Evolutionary conservation across 2,888 invertebrate genomes (phyloP), one percentile per base, ranked within the genome.

Genomic region (Megaustenia siamemsis): DNA sequence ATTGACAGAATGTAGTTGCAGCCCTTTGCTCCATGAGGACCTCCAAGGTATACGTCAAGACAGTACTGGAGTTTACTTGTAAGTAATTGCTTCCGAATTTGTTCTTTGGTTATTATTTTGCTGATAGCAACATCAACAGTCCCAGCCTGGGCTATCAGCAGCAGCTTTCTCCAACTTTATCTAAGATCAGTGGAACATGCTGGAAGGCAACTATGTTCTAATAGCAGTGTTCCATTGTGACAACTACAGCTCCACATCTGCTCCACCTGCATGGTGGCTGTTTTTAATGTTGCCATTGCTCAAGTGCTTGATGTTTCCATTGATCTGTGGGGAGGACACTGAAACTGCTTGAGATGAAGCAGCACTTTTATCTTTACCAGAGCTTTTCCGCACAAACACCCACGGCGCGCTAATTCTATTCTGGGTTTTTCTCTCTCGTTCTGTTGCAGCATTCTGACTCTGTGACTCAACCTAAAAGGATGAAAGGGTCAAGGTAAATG

Each of bases 331-430:
- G 21, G 76, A 49, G 15, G 53, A 35, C 60, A 76, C 53, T 5
- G 83, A 83, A n/a, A 28, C 15, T 35, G 83, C 71, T n/a, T 73
- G 38, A 24, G 56, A 43, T 43, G 75, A 35, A 0, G 49, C 68
- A 35, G 68, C 28, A 28, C 40, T 84, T 82, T 90, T 90, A 53
- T 92, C 91, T 69, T 90, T 91, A 12, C 89, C 82, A 15, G 89
- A 91, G 43, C 90, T 90, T 86, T 90, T 91, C 28, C 90, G 88
- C 53, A 90, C 88, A 86, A 92, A 92, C 78, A 92, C 90, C 92
- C 92, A 92, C 6, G 92, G 90, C 40, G 92, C 90, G 86, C 91
- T 92, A 10, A 92, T 88, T 85, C 92, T 88, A 71, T 90, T 92
- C 66, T 88, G 87, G 71, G 28, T 80, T 60, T 86, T 87, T 43